Conservation (phyloP, 2,113 vertebrate species). For the Chamaea fasciata region DNA sequence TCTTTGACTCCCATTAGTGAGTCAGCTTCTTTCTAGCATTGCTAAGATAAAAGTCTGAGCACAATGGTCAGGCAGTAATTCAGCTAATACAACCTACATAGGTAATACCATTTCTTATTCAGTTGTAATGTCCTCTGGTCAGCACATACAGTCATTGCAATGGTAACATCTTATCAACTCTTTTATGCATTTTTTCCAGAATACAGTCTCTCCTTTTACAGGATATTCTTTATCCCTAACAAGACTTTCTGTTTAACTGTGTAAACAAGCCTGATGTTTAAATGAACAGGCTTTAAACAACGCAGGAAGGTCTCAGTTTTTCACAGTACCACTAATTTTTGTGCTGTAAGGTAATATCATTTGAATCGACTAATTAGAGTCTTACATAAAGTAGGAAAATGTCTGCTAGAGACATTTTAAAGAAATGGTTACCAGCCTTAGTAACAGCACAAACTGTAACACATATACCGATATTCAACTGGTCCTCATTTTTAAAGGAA, state of each 20-base stretch:
- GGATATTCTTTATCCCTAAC: neutral
- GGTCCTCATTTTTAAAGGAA: neutral
- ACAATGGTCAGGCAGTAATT: neutral
- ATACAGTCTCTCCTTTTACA: neutral
- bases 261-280: neutral
- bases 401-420: neutral
- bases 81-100: neutral
- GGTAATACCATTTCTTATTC: neutral
- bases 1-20: neutral
- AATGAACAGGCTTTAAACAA: neutral
- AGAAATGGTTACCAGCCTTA: neutral
- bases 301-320: neutral
- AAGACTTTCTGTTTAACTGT: neutral
- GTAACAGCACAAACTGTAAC: neutral
- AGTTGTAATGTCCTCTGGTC: neutral
- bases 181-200: neutral
- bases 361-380: neutral
- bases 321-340: neutral
- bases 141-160: neutral
- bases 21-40: neutral
- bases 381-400: neutral
- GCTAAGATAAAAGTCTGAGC: neutral
- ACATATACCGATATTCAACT: neutral
- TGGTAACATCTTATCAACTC: neutral
- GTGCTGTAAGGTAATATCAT: neutral